phyloP scores from a whole-genome alignment of 1,140 invertebrate genomes.

The Melanaphis sacchari region DNA sequence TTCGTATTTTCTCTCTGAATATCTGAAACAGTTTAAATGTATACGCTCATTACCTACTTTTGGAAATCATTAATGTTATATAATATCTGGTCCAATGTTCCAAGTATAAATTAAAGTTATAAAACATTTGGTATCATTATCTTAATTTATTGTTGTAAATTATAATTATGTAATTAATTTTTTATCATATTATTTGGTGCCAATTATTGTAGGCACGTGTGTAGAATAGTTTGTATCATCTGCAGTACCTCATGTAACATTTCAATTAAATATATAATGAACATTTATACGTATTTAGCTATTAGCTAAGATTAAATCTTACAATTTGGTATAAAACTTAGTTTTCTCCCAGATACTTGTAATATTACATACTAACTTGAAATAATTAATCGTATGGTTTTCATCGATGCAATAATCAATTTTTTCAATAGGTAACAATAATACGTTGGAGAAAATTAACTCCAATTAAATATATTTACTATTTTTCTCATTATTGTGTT shows the following conservation, averaged over 20 bases:
- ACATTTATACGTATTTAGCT: background rate
- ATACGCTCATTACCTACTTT: background rate
- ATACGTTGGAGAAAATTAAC: background rate
- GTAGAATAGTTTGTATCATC: background rate
- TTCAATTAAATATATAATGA: background rate
- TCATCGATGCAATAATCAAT: no score
- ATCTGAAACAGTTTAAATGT: background rate
- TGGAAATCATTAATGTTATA: background rate
- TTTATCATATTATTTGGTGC: background rate
- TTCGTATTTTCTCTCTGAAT: background rate
- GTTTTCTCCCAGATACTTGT: no score
- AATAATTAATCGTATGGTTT: background rate
- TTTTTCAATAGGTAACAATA: background rate
- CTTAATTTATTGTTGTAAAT: conserved; percentile 3
- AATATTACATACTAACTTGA: background rate
- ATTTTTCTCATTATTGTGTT: background rate
- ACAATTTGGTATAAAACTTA: background rate
- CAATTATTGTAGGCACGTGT: background rate
- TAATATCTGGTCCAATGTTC: background rate
- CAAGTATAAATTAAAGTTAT: background rate
- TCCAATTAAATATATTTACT: background rate
- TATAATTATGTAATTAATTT: conserved; percentile 29
- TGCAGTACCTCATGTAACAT: background rate
- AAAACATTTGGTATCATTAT: background rate
- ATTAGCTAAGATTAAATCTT: background rate